Percentiles rank a stretch among this genome's conserved stretches.
These are phyloP conservation scores for Drosophila jambulina DNA, from an alignment of 1,140 invertebrate species.

Conservation along the genomic window DNA sequence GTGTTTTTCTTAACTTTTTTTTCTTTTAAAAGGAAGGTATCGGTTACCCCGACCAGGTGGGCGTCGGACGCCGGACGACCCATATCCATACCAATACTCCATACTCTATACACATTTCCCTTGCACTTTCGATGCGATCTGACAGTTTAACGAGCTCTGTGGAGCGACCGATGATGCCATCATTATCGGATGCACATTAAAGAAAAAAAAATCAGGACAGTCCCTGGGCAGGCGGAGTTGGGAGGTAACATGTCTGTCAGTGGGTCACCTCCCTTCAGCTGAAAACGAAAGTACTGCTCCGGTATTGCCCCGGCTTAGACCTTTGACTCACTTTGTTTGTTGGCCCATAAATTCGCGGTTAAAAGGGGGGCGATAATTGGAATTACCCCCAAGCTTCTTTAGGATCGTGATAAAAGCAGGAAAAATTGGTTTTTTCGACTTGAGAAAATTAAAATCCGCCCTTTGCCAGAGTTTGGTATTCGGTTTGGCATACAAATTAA, in stretches of 20 bases:
- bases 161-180: slow-evolving; percentile 58
- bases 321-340: slow-evolving; percentile 17
- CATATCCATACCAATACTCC: slow-evolving; percentile 10
- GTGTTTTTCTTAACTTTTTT: neutral
- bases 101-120: slow-evolving; percentile 30
- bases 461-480: too few relatives aligned
- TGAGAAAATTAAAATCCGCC: neutral
- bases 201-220: slow-evolving; percentile 1
- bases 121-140: slow-evolving; percentile 66
- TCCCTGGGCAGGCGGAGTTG: neutral
- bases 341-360: slow-evolving; percentile 20
- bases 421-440: neutral
- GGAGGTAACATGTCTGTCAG: slow-evolving; percentile 19
- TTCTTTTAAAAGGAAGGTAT: slow-evolving; percentile 10
- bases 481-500: neutral
- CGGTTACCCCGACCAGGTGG: slow-evolving; percentile 31
- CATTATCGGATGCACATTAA: slow-evolving; percentile 55
- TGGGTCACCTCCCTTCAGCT: slow-evolving; percentile 27
- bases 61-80: neutral
- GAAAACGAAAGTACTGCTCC: slow-evolving; percentile 38
- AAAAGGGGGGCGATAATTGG: slow-evolving; percentile 23
- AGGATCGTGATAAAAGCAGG: slow-evolving; percentile 1
- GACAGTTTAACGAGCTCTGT: slow-evolving; percentile 47
- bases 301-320: slow-evolving; percentile 9
- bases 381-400: neutral